phyloP scores from a whole-genome alignment of 2,113 vertebrate genomes.

The Lasiurus borealis region DNA sequence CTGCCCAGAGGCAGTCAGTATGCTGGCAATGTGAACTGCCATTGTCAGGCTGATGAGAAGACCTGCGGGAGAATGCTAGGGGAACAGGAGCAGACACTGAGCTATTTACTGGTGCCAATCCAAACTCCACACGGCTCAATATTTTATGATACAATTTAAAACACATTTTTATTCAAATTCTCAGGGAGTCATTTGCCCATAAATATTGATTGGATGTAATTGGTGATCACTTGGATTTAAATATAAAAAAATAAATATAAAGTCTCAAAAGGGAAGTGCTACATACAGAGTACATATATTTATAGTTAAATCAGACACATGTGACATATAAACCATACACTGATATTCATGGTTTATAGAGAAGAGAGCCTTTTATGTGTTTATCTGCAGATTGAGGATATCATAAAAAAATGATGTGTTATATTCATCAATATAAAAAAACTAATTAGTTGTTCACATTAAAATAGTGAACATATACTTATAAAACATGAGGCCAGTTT shows the following conservation, averaged over 20 bases:
- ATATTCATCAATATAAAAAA: background rate
- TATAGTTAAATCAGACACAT: slow-evolving; percentile 21
- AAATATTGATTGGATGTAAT: background rate
- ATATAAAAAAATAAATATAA: background rate
- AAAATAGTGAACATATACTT: background rate
- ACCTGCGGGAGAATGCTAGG: background rate
- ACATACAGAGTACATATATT: background rate
- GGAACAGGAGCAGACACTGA: background rate
- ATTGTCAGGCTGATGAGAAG: background rate
- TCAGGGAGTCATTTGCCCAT: background rate
- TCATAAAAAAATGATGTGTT: slow-evolving; percentile 17
- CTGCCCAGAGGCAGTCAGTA: background rate
- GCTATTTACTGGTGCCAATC: background rate
- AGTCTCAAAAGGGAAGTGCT: background rate
- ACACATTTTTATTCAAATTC: background rate
- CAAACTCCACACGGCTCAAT: background rate
- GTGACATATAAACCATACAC: background rate
- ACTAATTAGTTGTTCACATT: background rate
- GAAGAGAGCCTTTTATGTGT: background rate
- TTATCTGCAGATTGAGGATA: background rate
- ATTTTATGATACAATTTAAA: slow-evolving; percentile 44
- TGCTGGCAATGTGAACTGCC: background rate
- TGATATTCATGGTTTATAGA: slow-evolving; percentile 29
- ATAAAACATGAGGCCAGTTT: slow-evolving; percentile 10
- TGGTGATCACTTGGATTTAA: background rate